A percentile compares a stretch with the other conserved stretches of the same genome.
Evolutionary conservation across 2,113 vertebrate species (phyloP).

Genomic region (Brachirus orientalis): DNA sequence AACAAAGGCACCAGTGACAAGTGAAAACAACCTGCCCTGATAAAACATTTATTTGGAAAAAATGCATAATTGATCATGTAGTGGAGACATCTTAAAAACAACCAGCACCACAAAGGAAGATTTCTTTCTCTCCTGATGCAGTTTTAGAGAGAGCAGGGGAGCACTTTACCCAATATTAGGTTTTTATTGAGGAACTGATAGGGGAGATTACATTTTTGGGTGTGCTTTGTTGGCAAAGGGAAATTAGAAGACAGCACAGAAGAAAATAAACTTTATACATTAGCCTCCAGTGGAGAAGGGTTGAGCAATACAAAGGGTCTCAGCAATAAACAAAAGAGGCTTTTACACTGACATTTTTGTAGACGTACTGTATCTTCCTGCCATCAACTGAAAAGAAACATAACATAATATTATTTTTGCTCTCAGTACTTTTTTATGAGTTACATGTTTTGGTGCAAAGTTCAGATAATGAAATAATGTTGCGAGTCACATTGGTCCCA

Average conservation of each 20-base stretch:
- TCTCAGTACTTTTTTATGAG: background rate
- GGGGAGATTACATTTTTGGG: conserved; percentile 46
- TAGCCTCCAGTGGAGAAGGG: background rate
- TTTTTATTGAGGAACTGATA: conserved; percentile 51
- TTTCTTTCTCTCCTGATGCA: conserved; percentile 4
- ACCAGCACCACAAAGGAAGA: background rate
- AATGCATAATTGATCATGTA: conserved; percentile 1
- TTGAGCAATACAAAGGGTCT: conserved; percentile 16
- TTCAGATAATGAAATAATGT: conserved; percentile 26
- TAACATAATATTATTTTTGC: conserved; percentile 4
- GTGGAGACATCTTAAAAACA: conserved; percentile 10
- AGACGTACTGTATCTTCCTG: background rate
- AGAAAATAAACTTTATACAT: conserved; percentile 25
- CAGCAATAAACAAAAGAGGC: conserved; percentile 13
- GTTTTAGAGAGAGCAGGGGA: conserved; percentile 26
- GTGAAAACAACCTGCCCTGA: background rate
- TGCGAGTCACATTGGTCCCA: conserved; percentile 8
- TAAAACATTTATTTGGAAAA: conserved; percentile 28
- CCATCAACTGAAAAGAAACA: background rate
- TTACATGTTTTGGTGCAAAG: conserved; percentile 17
- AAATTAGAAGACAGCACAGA: conserved; percentile 44
- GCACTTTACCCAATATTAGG: conserved; percentile 56
- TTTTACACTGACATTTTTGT: conserved; percentile 7
- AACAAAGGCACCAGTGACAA: background rate
- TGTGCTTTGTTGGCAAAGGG: conserved; percentile 18